These are phyloP conservation scores for Podarcis lilfordi DNA, from an alignment of 2,797 vertebrate genomes.

Conservation along the genomic window DNA sequence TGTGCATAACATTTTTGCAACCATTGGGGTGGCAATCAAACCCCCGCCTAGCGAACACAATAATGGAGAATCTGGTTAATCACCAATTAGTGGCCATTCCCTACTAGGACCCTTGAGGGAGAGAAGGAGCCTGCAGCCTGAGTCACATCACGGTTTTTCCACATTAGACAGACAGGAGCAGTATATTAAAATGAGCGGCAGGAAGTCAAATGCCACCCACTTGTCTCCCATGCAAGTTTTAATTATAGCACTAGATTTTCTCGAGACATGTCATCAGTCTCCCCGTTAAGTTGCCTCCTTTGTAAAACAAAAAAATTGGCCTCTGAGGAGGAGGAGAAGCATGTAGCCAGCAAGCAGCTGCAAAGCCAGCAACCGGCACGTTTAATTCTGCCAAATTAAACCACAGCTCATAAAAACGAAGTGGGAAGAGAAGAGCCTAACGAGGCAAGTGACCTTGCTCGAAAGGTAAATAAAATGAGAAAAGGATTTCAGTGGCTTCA, in stretches of 20 bases:
- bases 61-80: constrained; percentile 37
- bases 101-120: not conserved
- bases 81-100: not conserved
- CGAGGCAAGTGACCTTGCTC: fast-evolving
- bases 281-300: constrained; percentile 43
- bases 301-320: constrained; percentile 59
- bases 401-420: not conserved
- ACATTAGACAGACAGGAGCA: constrained; percentile 11
- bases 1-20: not conserved
- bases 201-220: constrained; percentile 63
- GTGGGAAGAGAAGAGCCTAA: not conserved
- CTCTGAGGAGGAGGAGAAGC: constrained; percentile 36
- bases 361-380: not conserved
- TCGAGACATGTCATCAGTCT: constrained; percentile 24
- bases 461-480: not conserved
- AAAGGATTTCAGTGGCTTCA: not conserved
- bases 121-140: not conserved
- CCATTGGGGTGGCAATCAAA: not conserved
- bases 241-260: constrained; percentile 63
- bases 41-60: not conserved
- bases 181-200: constrained; percentile 42
- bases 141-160: not conserved
- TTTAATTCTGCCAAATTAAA: constrained; percentile 33
- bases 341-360: not conserved
- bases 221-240: constrained; percentile 56